Evolutionary conservation across 1,140 invertebrate species (phyloP).

Genomic region (Ctenoplectra terminalis): DNA sequence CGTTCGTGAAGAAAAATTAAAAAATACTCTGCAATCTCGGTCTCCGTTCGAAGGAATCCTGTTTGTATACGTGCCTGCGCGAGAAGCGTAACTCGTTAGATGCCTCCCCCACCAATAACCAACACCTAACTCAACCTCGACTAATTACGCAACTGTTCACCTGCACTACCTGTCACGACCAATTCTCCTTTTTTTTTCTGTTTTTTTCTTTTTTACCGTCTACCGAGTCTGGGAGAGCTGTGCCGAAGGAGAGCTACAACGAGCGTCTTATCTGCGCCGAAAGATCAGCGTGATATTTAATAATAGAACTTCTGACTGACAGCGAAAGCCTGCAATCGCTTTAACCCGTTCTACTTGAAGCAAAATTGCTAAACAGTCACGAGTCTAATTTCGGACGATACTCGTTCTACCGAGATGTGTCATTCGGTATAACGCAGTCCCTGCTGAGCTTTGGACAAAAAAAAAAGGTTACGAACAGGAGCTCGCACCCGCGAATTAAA

Average conservation of each 20-base stretch:
- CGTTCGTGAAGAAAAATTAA: not conserved
- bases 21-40: slow-evolving; percentile 14
- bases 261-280: not conserved
- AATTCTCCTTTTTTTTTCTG: slow-evolving; percentile 18
- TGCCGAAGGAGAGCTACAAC: not conserved
- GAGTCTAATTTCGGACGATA: not conserved
- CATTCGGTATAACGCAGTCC: not conserved
- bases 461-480: no score
- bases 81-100: slow-evolving; percentile 40
- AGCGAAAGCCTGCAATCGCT: not conserved
- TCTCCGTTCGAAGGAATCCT: not conserved
- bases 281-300: slow-evolving; percentile 38
- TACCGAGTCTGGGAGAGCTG: not conserved
- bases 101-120: slow-evolving; percentile 32
- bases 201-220: not conserved
- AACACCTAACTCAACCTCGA: slow-evolving; percentile 57
- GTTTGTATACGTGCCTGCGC: not conserved
- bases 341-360: not conserved
- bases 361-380: not conserved
- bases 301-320: slow-evolving; percentile 19
- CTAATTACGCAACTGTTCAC: slow-evolving; percentile 63
- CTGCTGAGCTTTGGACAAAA: no score
- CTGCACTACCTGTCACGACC: slow-evolving; percentile 50
- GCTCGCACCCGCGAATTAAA: no score
- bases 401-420: not conserved